Conservation (phyloP, 1,140 invertebrate species). For the Pseudomyrmex dendroicus region DNA sequence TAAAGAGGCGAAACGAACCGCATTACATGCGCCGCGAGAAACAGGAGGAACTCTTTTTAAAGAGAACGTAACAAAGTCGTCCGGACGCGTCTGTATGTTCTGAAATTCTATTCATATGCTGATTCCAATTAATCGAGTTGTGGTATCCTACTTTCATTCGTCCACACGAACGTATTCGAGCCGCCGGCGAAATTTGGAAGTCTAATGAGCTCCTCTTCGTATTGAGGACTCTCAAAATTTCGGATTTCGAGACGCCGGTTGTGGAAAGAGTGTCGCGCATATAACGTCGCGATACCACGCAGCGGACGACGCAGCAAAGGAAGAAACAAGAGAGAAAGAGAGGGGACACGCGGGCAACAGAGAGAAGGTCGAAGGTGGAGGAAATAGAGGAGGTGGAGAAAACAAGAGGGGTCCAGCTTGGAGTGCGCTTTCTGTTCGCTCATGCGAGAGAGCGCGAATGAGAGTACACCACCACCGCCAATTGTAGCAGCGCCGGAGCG, state of each 20-base stretch:
- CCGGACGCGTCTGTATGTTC: neutral
- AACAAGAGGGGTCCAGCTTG: conserved; percentile 64
- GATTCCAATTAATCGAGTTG: conserved; percentile 22
- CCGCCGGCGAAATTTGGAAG: neutral
- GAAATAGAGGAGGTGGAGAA: conserved; percentile 65
- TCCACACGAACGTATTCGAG: neutral
- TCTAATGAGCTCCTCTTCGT: neutral
- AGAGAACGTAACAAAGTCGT: conserved; percentile 33
- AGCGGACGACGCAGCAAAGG: neutral
- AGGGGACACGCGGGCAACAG: neutral
- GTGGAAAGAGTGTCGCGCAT: neutral
- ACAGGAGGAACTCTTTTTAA: neutral
- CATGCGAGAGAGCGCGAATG: conserved; percentile 80
- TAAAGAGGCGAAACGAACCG: conserved; percentile 36
- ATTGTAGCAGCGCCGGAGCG: conserved; percentile 74
- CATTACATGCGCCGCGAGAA: conserved; percentile 58
- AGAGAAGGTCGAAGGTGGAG: conserved; percentile 27
- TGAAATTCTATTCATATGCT: neutral
- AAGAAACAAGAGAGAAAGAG: neutral
- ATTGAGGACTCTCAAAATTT: conserved; percentile 3
- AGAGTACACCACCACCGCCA: conserved; percentile 75
- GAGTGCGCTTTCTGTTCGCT: conserved; percentile 69
- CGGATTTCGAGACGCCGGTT: neutral
- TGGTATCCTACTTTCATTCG: neutral
- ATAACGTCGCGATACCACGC: neutral